Percentiles rank a stretch among this genome's conserved stretches.
Conservation (phyloP, 1,140 invertebrate genomes). For the Drosophila pallidifrons region DNA sequence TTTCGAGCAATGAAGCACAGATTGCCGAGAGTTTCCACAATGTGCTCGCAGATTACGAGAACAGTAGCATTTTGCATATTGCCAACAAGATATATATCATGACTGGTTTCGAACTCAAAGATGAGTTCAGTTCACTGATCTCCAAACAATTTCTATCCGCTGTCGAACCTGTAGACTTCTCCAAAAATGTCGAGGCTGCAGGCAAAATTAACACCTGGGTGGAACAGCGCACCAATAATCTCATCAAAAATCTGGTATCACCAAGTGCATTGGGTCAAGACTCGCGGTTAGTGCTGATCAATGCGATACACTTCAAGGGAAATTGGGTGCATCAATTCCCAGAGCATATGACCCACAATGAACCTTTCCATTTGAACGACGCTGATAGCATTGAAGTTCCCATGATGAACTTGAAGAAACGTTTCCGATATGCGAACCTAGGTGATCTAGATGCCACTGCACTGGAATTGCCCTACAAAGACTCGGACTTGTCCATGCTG, state of each 20-base stretch:
- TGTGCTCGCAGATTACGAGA: constrained; percentile 60
- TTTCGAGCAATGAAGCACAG: constrained; percentile 47
- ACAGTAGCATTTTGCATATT: constrained; percentile 68
- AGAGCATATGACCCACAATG: constrained; percentile 44
- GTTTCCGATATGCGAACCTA: constrained; percentile 65
- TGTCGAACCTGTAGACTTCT: constrained; percentile 85
- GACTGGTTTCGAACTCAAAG: constrained; percentile 47
- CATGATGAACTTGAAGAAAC: constrained; percentile 86
- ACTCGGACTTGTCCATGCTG: constrained; percentile 87
- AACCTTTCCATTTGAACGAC: constrained; percentile 64
- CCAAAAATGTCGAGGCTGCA: constrained; percentile 68
- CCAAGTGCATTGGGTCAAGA: constrained; percentile 60
- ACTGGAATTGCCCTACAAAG: constrained; percentile 83
- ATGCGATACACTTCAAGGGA: constrained; percentile 88
- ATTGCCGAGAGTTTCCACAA: constrained; percentile 65
- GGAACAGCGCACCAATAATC: constrained; percentile 86
- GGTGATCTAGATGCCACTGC: constrained; percentile 62
- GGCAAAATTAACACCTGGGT: constrained; percentile 87
- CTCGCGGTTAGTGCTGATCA: constrained; percentile 87
- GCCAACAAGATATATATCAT: constrained; percentile 81
- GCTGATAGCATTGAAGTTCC: constrained; percentile 73
- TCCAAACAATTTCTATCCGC: constrained; percentile 67
- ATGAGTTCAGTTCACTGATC: constrained; percentile 62
- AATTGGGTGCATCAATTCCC: constrained; percentile 68
- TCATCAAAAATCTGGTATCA: constrained; percentile 87